Conservation (phyloP, 2,113 vertebrate genomes). For the Eolophus roseicapilla region DNA sequence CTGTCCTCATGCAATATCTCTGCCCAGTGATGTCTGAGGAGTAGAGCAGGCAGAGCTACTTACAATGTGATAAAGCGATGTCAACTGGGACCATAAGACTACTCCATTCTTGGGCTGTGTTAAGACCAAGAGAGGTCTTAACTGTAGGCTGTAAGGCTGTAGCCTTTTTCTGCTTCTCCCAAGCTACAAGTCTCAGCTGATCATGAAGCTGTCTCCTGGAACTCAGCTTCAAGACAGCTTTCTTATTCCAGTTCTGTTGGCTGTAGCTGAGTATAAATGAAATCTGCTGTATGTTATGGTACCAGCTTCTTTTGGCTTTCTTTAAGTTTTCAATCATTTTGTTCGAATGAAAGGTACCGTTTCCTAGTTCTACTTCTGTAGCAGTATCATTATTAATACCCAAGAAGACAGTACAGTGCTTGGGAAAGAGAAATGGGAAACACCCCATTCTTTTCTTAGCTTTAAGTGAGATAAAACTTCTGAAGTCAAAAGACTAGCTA, state of each 20-base stretch:
- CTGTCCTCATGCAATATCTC: background rate
- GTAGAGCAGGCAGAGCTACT: background rate
- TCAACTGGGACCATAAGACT: background rate
- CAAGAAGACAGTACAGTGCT: background rate
- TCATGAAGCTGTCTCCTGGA: background rate
- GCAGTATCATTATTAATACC: background rate
- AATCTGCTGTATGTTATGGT: background rate
- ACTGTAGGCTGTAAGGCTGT: background rate
- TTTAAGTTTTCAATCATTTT: background rate
- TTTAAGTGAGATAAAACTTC: background rate
- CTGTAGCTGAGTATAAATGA: background rate
- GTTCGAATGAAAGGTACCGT: background rate
- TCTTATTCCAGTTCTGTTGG: background rate
- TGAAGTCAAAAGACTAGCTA: background rate
- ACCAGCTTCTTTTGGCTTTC: background rate
- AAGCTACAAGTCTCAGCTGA: background rate
- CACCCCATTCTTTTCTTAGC: background rate
- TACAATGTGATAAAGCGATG: background rate
- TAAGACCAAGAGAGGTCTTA: background rate
- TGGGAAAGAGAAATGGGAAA: background rate
- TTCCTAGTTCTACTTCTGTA: background rate
- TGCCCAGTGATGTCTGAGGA: background rate
- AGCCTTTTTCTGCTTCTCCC: background rate
- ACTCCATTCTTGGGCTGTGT: background rate
- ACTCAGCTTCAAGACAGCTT: background rate